These are phyloP conservation scores for Emydura subglobosa DNA, from an alignment of 2,113 vertebrate species.

Conservation along the genomic window DNA sequence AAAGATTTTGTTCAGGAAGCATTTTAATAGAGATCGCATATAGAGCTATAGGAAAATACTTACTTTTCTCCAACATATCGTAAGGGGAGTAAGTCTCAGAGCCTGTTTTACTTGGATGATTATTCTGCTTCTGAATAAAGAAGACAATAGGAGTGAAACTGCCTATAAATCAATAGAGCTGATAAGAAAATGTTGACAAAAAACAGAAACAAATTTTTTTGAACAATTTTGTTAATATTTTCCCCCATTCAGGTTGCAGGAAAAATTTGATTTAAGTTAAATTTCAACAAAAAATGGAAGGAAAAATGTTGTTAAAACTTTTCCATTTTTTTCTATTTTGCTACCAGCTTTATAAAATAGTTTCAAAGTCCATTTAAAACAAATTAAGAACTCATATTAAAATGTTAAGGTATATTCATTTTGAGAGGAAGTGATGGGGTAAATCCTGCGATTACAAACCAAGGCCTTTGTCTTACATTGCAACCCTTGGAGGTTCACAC, in stretches of 20 bases:
- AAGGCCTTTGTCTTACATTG: too few species aligned
- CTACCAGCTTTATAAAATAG: neutral
- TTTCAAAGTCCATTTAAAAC: neutral
- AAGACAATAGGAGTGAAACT: neutral
- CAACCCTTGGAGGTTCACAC: too few species aligned
- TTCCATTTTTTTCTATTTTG: neutral
- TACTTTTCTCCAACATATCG: neutral
- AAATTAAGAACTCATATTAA: neutral
- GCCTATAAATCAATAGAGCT: neutral
- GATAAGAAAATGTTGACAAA: neutral
- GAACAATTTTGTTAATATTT: neutral
- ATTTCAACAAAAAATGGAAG: neutral
- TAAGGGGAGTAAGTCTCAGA: neutral
- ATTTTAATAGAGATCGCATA: neutral
- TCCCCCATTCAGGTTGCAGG: fast-evolving
- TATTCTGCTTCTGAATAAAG: neutral
- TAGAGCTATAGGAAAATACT: neutral
- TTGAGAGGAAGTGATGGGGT: too few species aligned
- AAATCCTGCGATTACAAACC: too few species aligned
- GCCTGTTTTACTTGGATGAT: neutral
- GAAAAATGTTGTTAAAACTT: neutral
- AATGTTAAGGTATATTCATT: neutral
- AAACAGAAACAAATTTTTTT: neutral
- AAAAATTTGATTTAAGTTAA: neutral
- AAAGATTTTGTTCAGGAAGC: neutral